Evolutionary conservation across 2,797 vertebrate genomes (phyloP).

Genomic region (Rhadinocentrus ornatus): DNA sequence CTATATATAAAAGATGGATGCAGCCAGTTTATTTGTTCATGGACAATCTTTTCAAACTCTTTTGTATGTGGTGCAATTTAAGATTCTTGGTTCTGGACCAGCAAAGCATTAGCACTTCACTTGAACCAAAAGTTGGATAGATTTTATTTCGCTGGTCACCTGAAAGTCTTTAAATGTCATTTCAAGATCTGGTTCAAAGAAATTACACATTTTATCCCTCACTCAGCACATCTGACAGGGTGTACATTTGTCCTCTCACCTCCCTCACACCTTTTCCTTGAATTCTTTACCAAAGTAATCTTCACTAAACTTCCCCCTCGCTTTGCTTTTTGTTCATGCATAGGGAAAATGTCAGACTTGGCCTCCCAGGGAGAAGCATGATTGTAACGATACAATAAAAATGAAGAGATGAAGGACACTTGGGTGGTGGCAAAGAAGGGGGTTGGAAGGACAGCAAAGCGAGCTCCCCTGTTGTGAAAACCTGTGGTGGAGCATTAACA

Average conservation of each 20-base stretch:
- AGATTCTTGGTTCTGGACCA: not conserved
- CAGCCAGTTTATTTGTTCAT: not conserved
- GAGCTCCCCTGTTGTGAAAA: constrained; percentile 64
- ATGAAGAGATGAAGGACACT: constrained; percentile 64
- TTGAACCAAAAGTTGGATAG: not conserved
- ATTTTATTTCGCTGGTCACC: not conserved
- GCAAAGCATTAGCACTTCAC: not conserved
- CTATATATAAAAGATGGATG: not conserved
- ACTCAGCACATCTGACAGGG: not conserved
- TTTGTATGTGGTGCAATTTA: not conserved
- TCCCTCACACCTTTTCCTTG: constrained; percentile 28
- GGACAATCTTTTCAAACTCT: not conserved
- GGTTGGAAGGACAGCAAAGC: constrained; percentile 50
- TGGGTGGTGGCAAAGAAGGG: constrained; percentile 22
- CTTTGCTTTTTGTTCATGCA: constrained; percentile 30
- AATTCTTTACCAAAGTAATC: constrained; percentile 57
- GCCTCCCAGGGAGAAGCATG: constrained; percentile 60
- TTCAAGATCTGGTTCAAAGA: constrained; percentile 14
- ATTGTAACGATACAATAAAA: constrained; percentile 77
- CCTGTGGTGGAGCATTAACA: constrained; percentile 72
- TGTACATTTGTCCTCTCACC: constrained; percentile 25
- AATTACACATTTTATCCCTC: constrained; percentile 10
- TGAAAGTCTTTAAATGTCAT: constrained; percentile 13
- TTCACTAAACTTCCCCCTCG: constrained; percentile 49
- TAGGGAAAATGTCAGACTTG: constrained; percentile 57